Base-by-base conservation (phyloP, 2,797 vertebrate species). In the Heterohyrax brucei region DNA sequence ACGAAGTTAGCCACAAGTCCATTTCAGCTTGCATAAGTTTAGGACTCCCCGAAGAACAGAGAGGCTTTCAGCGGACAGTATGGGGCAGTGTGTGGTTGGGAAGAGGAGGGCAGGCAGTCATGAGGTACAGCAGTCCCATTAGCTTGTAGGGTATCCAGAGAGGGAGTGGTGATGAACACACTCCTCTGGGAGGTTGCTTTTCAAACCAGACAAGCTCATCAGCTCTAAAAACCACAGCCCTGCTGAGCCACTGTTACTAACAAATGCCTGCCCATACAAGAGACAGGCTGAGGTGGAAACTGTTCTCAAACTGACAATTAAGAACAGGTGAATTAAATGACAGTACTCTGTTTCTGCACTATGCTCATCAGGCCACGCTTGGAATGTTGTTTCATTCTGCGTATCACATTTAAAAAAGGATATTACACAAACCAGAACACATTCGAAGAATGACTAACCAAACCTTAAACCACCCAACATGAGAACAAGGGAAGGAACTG, bases 401-500 rank as follows among this genome's bases (percentile, higher is more conserved):
- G 61, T 14, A 16, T 53, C 87, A 85, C 1, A 61, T 2, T 87
- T 87, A 59, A 59, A 83, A 83, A 89, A 87, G 7, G 18, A 26
- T n/a, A 68, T 21, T 78, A 62, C 84, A 46, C 33, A 75, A 95
- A 84, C 13, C 10, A 46, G 48, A 91, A 89, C 39, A 87, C 30
- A 39, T 75, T 87, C 62, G 68, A 92, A 91, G 24, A 96, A 76
- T 33, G 39, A 94, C 33, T 22, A 44, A 59, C 81, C 22, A 5
- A 94, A 92, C 59, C 79, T 88, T 76, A 81, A 95, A 92, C 14
- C 39, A 84, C 46, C 24, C 22, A 88, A 56, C 16, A 72, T 80
- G 30, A 85, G n/a, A 89, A 89, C 16, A 82, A 81, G 0, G 33
- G 14, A 92, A 83, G 44, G 24, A 76, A 82, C 39, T 10, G 10